phyloP scores from a whole-genome alignment of 1,140 invertebrate species.

The Drosophila triauraria region DNA sequence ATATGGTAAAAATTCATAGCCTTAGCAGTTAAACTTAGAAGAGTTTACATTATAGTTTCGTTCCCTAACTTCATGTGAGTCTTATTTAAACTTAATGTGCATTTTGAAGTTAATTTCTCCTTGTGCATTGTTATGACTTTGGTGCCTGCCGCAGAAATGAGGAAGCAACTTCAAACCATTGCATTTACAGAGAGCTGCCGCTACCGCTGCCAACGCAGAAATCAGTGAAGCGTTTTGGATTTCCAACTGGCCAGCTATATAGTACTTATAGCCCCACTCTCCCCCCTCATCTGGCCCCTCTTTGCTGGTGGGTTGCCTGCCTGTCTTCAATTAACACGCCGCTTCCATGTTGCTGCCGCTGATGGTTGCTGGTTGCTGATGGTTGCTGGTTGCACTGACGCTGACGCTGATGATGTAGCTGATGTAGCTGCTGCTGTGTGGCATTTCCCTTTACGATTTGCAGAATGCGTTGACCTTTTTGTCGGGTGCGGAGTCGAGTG shows the following conservation, averaged over 20 bases:
- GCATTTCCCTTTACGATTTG: conserved; percentile 74
- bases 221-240: conserved; percentile 78
- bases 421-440: conserved; percentile 63
- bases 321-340: conserved; percentile 81
- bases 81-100: neutral
- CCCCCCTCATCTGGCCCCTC: conserved; percentile 22
- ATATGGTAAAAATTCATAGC: neutral
- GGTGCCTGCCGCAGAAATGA: conserved; percentile 71
- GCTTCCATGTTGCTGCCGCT: conserved; percentile 59
- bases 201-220: conserved; percentile 64
- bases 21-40: neutral
- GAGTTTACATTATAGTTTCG: neutral
- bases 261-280: conserved; percentile 1
- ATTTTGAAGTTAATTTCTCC: conserved; percentile 8
- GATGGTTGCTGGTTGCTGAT: conserved; percentile 9
- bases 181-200: conserved; percentile 21
- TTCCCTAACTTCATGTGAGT: neutral
- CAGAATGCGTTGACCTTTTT: conserved; percentile 79
- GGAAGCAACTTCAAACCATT: conserved; percentile 64
- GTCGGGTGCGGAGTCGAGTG: conserved; percentile 10
- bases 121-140: conserved; percentile 60
- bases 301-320: conserved; percentile 43
- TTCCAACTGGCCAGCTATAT: conserved; percentile 57
- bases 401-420: neutral
- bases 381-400: conserved; percentile 14